Evolutionary conservation across 2,113 vertebrate species (phyloP), one percentile per base, ranked within the genome.

Genomic region (Rhodinocichla rosea): DNA sequence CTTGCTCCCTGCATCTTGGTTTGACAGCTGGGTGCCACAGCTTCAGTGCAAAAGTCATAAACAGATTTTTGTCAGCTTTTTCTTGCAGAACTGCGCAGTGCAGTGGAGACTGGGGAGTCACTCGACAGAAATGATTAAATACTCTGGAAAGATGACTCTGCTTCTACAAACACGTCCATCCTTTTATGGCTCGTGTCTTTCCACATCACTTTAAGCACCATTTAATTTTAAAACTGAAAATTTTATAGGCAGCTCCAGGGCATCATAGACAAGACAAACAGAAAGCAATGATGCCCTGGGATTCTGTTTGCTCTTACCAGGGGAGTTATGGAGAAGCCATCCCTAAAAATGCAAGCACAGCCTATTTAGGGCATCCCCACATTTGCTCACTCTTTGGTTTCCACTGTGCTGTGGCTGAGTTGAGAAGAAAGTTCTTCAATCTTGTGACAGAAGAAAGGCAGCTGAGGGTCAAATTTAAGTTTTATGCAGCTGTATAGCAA

Each of bases 191-290:
- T 92, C 68, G 70, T 28, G 44, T 70, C n/a, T 80, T 87, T 76
- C 45, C 85, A 70, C n/a, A 42, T 67, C 56, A 75, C 28, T 52
- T 83, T 78, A 86, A 86, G 56, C n/a, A n/a, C 35, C 52, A 49
- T 75, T 93, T 85, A 50, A 83, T 91, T 94, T 91, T 55, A 71
- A 92, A 90, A 68, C 44, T 65, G 75, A 88, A 87, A 80, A 88
- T 13, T 75, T 90, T 49, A 47, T 35, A 17, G 37, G 35, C 17
- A 78, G 65, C 69, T 78, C 59, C 60, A 64, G 68, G 85, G 47
- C 56, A 81, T 15, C 6, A 1, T 2, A 83, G 75, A 44, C 40
- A 86, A 55, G 68, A 47, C 59, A 92, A 87, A 79, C 28, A 85
- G 81, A 85, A 87, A 90, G 47, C 19, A 67, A 8, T 4, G 9